Base-by-base conservation (phyloP, 2,113 vertebrate species). In the Brachyhypopomus occidentalis region DNA sequence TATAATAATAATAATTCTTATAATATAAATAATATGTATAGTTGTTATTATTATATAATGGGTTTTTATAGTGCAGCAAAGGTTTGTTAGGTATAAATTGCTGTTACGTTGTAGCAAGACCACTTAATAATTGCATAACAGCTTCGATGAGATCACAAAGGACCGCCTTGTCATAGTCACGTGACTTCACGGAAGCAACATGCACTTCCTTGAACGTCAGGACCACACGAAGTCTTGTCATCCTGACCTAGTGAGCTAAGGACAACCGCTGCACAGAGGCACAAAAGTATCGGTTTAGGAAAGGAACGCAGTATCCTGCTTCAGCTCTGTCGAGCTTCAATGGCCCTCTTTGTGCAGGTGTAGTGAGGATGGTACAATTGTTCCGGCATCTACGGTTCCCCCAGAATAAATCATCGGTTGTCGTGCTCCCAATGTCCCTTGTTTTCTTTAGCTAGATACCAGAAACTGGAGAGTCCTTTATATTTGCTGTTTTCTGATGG, bases 371-470 rank as follows among this genome's bases (percentile, higher is more conserved):
- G 81, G 34, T 70, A 81, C 87, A 87, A 92, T 92, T 91, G 90
- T 91, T 91, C 90, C 88, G 84, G 87, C 87, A 86, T 85, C 45
- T 79, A 66, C 62, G 73, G 84, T 86, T 85, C 88, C 89, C 52
- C 34, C 38, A 23, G 88, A 81, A 92, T 91, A 91, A 90, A 91
- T 91, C 89, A 90, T 70, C 34, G 62, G 69, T 79, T 81, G 72
- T 90, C 88, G 84, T 75, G 78, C 63, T 76, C 79, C 79, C 34
- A 52, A 20, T 59, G 70, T 85, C 78, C 86, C 84, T 80, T 85
- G 83, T 82, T 84, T 86, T 85, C 85, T 78, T 78, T 64, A 8
- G 75, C 34, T 82, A 80, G 88, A 83, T 87, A 84, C 80, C 83
- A 83, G 77, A 86, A 87, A 81, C 86, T 72, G 82, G 75, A 84